phyloP scores from a whole-genome alignment of 2,797 vertebrate species.

The Percopsis omiscomaycus region DNA sequence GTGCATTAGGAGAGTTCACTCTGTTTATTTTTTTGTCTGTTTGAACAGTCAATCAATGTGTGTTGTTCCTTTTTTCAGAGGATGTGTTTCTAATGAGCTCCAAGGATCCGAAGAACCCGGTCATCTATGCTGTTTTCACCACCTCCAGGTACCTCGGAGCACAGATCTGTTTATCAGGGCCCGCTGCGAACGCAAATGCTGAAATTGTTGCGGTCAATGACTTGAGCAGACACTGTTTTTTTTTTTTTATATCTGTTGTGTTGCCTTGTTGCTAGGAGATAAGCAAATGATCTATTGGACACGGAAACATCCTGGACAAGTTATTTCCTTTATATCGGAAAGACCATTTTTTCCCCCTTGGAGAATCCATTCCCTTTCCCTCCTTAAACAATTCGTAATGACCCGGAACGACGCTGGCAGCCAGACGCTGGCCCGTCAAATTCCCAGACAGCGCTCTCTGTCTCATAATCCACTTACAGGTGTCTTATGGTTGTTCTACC shows the following conservation, averaged over 20 bases:
- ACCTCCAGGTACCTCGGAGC: slow-evolving; percentile 89
- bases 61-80: slow-evolving; percentile 53
- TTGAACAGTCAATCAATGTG: background rate
- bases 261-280: slow-evolving; percentile 58
- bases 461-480: slow-evolving; percentile 72
- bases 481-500: slow-evolving; percentile 52
- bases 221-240: slow-evolving; percentile 19
- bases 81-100: slow-evolving; percentile 93
- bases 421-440: slow-evolving; percentile 35
- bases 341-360: slow-evolving; percentile 41
- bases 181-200: background rate
- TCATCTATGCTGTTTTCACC: slow-evolving; percentile 96
- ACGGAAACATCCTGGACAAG: slow-evolving; percentile 27
- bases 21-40: background rate
- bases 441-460: slow-evolving; percentile 52
- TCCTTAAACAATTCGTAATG: slow-evolving; percentile 45
- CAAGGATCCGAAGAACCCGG: slow-evolving; percentile 96
- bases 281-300: slow-evolving; percentile 28
- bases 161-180: background rate
- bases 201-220: background rate
- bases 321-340: slow-evolving; percentile 49
- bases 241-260: slow-evolving; percentile 53
- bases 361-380: slow-evolving; percentile 20
- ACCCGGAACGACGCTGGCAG: slow-evolving; percentile 26
- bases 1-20: background rate